Evolutionary conservation across 2,888 invertebrate genomes (phyloP).

Genomic region (Tipula confusa): DNA sequence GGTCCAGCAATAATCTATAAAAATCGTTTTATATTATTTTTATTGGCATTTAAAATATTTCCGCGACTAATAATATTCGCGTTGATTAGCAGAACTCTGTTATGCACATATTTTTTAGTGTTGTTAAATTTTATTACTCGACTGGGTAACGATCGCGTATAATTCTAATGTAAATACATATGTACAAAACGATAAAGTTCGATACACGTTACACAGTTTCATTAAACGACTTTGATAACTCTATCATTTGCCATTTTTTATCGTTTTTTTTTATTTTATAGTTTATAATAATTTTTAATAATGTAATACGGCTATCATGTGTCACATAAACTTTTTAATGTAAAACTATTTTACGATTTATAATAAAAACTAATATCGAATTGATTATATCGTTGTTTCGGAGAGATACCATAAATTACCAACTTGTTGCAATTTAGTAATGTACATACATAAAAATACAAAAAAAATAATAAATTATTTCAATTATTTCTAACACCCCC

Average conservation of each 20-base stretch:
- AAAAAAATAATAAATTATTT: no score
- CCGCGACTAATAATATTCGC: background rate
- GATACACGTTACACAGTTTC: no score
- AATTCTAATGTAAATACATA: background rate
- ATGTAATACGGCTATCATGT: background rate
- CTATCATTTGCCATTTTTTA: background rate
- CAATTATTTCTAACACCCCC: constrained; percentile 25
- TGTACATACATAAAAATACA: no score
- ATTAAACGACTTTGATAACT: background rate
- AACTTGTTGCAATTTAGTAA: background rate
- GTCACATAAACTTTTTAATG: no score
- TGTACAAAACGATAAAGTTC: background rate
- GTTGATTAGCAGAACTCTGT: background rate
- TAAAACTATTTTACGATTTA: background rate
- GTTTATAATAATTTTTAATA: background rate
- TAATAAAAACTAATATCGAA: background rate
- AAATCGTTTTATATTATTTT: no score
- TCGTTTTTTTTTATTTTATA: background rate
- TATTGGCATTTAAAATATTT: background rate
- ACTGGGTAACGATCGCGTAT: background rate
- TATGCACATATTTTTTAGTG: background rate
- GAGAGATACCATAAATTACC: background rate
- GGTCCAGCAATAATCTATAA: no score
- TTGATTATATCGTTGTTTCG: no score
- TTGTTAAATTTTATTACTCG: background rate